Evolutionary conservation across 2,888 invertebrate genomes (phyloP), one percentile per base, ranked within the genome.

Genomic region (Apantesis nais): DNA sequence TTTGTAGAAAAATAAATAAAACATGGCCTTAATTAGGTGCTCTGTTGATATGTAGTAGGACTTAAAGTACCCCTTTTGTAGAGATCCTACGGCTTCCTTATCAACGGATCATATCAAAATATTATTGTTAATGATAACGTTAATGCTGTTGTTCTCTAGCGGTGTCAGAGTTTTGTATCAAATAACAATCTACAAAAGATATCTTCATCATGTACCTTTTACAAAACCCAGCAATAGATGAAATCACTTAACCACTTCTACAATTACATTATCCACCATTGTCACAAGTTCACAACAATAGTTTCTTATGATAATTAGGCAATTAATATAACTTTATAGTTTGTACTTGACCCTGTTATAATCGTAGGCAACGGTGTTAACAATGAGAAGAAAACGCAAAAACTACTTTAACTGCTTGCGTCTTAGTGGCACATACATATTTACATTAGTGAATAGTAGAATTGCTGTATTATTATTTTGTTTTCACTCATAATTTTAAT

Each of bases 281-380:
- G 58, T 58, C 29, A 16, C 25, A 55, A 55, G 55, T 62, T 48
- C 16, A 31, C 52, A 62, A 77, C 69, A 75, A 77, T 74, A 67
- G 44, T 70, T 72, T 58, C 66, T 71, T 69, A 72, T 72, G 62
- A 62, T 68, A 71, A 72, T 73, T 44, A 69, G 67, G 65, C 65
- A 66, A 69, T 74, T 74, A 70, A 72, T 68, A 52, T 73, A 76
- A 73, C 62, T 74, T 68, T 76, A 82, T 78, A 78, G 81, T 80
- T 73, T 76, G 83, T 78, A 78, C 85, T 84, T 85, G 85, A 83
- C 83, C 81, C 77, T 69, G 66, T 76, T 78, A 68, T 75, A 74
- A 61, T 64, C 55, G 55, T 31, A 44, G 64, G 14, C 31, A 68
- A 62, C 52, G 31, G 22, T n/a, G 66, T 29, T 14, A 48, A 66